Evolutionary conservation across 2,888 invertebrate genomes (phyloP), one percentile per base, ranked within the genome.

Genomic region (Xanthorhoe spadicearia): DNA sequence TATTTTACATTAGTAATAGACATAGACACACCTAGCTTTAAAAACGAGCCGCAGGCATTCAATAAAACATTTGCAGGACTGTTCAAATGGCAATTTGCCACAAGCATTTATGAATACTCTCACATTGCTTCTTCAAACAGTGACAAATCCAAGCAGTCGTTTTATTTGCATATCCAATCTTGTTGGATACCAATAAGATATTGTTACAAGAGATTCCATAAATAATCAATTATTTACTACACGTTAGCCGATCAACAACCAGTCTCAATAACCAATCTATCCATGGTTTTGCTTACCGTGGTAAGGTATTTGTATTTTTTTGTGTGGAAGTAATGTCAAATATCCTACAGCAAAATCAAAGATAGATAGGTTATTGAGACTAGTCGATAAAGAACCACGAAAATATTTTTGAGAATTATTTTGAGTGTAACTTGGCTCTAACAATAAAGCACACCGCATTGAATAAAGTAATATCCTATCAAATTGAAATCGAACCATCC

Each of bases 21-120:
- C 7, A 43, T 48, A 48, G 3, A 48, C 7, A 17, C 48, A 13
- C 48, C 15, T 13, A 46, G 46, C 46, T 15, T 48, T 15, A 48
- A 48, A 7, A 48, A 15, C 10, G 13, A 19, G 23, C 51, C 13
- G 13, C 23, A 19, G 51, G 23, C 10, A 23, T 19, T 51, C 13
- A 59, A 50, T 28, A 52, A 60, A 60, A 56, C 46, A 13, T 60
- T 19, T 54, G 54, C 48, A 54, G n/a, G 35, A 49, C 23, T 38
- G 48, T 48, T 50, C n/a, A n/a, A 6, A 35, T 28, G 19, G 54
- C 15, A 19, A 53, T 38, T 55, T 49, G 48, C 48, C 48, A 54
- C 48, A 15, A 61, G 54, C 61, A 48, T 38, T 57, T 7, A 15
- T 35, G 18, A 48, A 56, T 9, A 28, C 56, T 46, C 46, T 56